Conservation (phyloP, 92 coral and sea anemone species). For the Epizoanthus stellaris region DNA sequence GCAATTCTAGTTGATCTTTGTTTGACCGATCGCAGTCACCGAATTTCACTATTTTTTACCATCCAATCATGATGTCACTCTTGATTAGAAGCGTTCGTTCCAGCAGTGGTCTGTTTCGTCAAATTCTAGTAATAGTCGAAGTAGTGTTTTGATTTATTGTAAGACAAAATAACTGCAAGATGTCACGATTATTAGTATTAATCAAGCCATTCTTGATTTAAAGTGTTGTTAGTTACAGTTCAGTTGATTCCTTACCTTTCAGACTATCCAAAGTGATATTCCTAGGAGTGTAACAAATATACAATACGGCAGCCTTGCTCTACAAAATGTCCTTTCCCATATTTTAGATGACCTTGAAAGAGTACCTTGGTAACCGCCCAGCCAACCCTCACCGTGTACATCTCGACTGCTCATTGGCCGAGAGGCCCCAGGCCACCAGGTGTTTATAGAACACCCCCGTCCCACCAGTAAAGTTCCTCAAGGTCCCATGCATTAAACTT, state of each 20-base stretch:
- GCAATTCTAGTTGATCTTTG: not conserved
- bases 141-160: too few species aligned
- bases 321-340: not conserved
- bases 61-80: not conserved
- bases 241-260: constrained; percentile 11
- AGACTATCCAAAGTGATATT: not conserved
- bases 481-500: too few species aligned
- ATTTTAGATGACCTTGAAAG: not conserved
- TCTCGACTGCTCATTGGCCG: not conserved
- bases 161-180: too few species aligned
- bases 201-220: too few species aligned
- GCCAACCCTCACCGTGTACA: not conserved
- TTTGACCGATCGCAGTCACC: not conserved
- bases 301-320: not conserved
- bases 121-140: too few species aligned
- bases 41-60: too few species aligned
- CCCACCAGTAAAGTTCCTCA: constrained; percentile 10
- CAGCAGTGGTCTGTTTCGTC: too few species aligned
- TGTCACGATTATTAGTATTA: too few species aligned
- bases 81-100: not conserved
- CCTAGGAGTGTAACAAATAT: not conserved
- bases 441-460: constrained; percentile 6
- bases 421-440: constrained; percentile 6
- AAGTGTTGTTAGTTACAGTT: not conserved
- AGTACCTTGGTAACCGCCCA: constrained; percentile 15